Percentiles rank a stretch among this genome's conserved stretches.
Evolutionary conservation across 2,797 vertebrate species (phyloP).

Genomic region (Xenentodon cancila): DNA sequence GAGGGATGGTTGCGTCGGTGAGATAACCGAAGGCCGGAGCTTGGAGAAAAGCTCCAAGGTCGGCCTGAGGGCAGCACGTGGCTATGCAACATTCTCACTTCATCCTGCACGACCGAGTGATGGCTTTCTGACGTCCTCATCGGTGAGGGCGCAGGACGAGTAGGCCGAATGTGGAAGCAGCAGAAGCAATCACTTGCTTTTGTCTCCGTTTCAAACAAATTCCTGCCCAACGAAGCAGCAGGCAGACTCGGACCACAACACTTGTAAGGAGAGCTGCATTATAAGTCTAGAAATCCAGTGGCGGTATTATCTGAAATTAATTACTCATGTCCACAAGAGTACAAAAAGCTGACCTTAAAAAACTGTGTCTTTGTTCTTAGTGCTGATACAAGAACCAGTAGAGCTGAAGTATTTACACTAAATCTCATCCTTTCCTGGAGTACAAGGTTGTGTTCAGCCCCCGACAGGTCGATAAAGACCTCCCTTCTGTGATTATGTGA

Average conservation of each 20-base stretch:
- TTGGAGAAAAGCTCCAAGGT: slow-evolving; percentile 67
- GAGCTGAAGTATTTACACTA: not conserved
- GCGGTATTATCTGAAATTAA: no score
- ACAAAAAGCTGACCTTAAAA: no score
- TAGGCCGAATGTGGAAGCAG: not conserved
- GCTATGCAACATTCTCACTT: slow-evolving; percentile 44
- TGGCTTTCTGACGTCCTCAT: not conserved
- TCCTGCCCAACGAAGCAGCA: not conserved
- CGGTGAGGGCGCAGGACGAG: not conserved
- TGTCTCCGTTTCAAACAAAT: not conserved
- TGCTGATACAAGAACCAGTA: no score
- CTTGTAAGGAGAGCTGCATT: no score
- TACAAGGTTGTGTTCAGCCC: not conserved
- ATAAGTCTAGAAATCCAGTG: no score
- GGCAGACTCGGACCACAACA: no score
- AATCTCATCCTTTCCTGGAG: not conserved
- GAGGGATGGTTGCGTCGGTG: slow-evolving; percentile 37
- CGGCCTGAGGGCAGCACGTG: slow-evolving; percentile 43
- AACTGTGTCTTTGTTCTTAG: no score
- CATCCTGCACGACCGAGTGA: not conserved
- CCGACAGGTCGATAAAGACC: not conserved
- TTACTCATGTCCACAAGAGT: no score
- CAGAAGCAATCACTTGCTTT: no score
- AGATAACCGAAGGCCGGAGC: slow-evolving; percentile 51
- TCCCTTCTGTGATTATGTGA: not conserved